phyloP scores from a whole-genome alignment of 2,888 invertebrate genomes.

The Pediacus dermestoides region DNA sequence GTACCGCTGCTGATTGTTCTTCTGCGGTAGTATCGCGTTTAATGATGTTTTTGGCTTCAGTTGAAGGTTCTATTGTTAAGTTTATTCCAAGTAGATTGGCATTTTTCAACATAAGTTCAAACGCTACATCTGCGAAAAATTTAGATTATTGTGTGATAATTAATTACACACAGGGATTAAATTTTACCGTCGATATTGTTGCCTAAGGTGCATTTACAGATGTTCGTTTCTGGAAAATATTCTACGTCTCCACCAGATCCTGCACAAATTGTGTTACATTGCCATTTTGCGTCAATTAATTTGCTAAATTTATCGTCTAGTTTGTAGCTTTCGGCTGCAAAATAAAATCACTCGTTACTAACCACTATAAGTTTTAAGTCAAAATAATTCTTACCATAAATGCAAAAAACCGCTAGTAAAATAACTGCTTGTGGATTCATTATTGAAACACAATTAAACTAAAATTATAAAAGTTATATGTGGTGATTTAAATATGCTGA shows the following conservation, averaged over 20 bases:
- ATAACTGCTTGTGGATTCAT: neutral
- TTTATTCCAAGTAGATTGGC: constrained; percentile 16
- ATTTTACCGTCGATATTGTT: constrained; percentile 20
- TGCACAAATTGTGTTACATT: constrained; percentile 25
- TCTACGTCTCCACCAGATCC: constrained; percentile 24
- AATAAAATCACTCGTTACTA: too few species aligned
- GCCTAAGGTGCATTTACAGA: constrained; percentile 23
- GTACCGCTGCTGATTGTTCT: neutral
- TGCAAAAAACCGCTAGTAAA: neutral
- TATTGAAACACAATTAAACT: neutral
- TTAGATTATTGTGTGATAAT: too few species aligned
- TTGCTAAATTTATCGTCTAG: constrained; percentile 18
- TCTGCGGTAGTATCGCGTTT: neutral
- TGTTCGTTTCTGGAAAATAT: constrained; percentile 19
- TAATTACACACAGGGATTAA: too few species aligned
- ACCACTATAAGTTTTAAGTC: too few species aligned
- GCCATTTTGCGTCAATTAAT: constrained; percentile 19
- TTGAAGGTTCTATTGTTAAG: constrained; percentile 6
- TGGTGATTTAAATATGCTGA: constrained; percentile 2
- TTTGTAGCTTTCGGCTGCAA: constrained; percentile 8
- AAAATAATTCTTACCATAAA: too few species aligned
- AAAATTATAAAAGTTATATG: neutral
- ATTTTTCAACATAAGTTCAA: constrained; percentile 19
- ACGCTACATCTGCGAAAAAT: constrained; percentile 16
- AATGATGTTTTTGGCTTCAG: neutral